Evolutionary conservation across 2,797 vertebrate species (phyloP), one percentile per base, ranked within the genome.

Genomic region (Parauchenoglanis ngamensis): DNA sequence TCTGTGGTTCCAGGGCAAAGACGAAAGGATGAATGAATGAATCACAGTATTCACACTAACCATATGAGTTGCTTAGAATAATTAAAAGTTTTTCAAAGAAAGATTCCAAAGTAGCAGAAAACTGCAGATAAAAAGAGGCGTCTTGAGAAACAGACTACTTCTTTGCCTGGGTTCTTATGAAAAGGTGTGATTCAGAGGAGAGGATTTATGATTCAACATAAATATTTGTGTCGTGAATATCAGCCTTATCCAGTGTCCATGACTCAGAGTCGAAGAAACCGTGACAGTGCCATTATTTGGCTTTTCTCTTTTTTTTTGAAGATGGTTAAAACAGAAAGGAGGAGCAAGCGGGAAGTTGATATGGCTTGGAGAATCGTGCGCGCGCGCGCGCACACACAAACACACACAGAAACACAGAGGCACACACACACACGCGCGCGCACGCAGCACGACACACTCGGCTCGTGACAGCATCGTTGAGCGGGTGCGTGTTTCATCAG

Each of bases 281-380:
- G 72, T 85, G 31, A 54, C 72, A 19, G 73, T 17, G 31, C 67
- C 28, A 28, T 63, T 57, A 31, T 59, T 87, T 77, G 63, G 12
- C 65, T 70, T 72, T 68, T 35, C 35, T 40, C 35, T 65, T n/a
- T 1, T 31, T 31, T 68, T 76, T 54, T 72, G 63, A 65, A 90
- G 88, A 89, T 57, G 67, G 73, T 90, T 88, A 88, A 90, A 89
- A 88, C 4, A 2, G 40, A 90, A 86, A 90, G 90, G 88, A 90
- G 90, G 90, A 89, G 90, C 88, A 70, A 81, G n/a, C 2, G 57
- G 78, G 57, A 80, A 61, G 56, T n/a, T 83, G n/a, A 67, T 67
- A 21, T 67, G 61, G n/a, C 65, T 28, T 52, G 25, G 44, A 67
- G 44, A 21, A 67, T 68, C 57, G 21, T 46, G 8, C 57, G 0